A percentile compares a stretch with the other conserved stretches of the same genome.
phyloP scores from a whole-genome alignment of 1,140 invertebrate species.

The Aethina tumida region DNA sequence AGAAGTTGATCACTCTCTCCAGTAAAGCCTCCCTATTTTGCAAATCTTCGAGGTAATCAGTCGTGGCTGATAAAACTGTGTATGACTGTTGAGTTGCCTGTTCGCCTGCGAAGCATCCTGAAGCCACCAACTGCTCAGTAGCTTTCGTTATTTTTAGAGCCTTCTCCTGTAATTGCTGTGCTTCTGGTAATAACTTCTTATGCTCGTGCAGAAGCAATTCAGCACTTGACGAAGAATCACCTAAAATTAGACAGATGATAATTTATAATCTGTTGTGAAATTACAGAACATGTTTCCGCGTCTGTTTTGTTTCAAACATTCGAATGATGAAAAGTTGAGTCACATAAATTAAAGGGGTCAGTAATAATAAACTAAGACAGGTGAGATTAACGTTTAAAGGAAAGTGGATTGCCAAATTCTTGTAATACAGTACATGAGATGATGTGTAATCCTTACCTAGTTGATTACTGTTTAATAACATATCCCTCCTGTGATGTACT shows the following conservation, averaged over 20 bases:
- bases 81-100: slow-evolving; percentile 64
- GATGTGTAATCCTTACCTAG: slow-evolving; percentile 30
- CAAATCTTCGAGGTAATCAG: slow-evolving; percentile 62
- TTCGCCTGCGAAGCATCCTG: slow-evolving; percentile 58
- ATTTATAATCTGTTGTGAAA: slow-evolving; percentile 1
- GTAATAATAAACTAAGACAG: slow-evolving; percentile 1
- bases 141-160: slow-evolving; percentile 67
- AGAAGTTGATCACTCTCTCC: slow-evolving; percentile 61
- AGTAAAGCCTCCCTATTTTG: slow-evolving; percentile 61
- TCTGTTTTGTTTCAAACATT: too few relatives aligned
- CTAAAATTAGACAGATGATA: slow-evolving; percentile 30
- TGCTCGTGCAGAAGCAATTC: slow-evolving; percentile 60
- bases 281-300: too few relatives aligned
- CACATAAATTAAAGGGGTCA: background rate
- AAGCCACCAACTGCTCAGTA: slow-evolving; percentile 62
- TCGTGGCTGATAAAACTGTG: slow-evolving; percentile 57
- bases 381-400: too few relatives aligned
- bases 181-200: slow-evolving; percentile 59
- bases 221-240: slow-evolving; percentile 59
- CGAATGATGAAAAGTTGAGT: too few relatives aligned
- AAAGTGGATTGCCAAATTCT: too few relatives aligned
- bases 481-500: slow-evolving; percentile 41
- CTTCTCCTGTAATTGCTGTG: slow-evolving; percentile 65
- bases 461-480: slow-evolving; percentile 40
- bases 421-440: background rate